Evolutionary conservation across 2,888 invertebrate genomes (phyloP).

Genomic region (Thalpophila matura): DNA sequence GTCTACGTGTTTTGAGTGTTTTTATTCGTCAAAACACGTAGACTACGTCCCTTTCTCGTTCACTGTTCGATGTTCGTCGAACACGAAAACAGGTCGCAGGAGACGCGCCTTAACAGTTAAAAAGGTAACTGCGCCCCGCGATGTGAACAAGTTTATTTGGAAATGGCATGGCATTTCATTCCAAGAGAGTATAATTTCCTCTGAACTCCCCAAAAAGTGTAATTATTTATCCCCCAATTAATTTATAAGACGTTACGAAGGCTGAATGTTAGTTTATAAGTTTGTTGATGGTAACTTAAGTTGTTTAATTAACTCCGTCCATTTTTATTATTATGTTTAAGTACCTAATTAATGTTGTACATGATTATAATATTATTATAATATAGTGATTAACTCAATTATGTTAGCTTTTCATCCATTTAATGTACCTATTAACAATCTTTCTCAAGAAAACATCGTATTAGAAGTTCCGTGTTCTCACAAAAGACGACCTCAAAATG

Average conservation of each 20-base stretch:
- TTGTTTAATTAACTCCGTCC: conserved; percentile 60
- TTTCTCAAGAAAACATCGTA: background rate
- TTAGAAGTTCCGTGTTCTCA: background rate
- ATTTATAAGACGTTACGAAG: conserved; percentile 57
- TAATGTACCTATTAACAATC: background rate
- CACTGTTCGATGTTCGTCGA: no score
- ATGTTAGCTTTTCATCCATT: conserved; percentile 19
- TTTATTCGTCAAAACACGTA: no score
- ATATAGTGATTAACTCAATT: conserved; percentile 18
- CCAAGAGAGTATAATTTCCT: no score
- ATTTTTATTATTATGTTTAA: conserved; percentile 33
- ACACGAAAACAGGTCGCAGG: no score
- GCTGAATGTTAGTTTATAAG: conserved; percentile 64
- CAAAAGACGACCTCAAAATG: background rate
- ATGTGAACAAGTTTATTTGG: no score
- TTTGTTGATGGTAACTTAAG: conserved; percentile 26
- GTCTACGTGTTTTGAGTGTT: no score
- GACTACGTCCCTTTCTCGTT: no score
- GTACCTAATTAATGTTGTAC: conserved; percentile 44
- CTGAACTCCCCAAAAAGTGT: background rate
- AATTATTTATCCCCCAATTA: conserved; percentile 3
- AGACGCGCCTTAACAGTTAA: no score
- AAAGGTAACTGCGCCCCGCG: no score
- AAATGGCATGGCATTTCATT: no score
- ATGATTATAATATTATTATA: conserved; percentile 21